phyloP scores from a whole-genome alignment of 1,140 invertebrate species.

The Drosophila sucinea region DNA sequence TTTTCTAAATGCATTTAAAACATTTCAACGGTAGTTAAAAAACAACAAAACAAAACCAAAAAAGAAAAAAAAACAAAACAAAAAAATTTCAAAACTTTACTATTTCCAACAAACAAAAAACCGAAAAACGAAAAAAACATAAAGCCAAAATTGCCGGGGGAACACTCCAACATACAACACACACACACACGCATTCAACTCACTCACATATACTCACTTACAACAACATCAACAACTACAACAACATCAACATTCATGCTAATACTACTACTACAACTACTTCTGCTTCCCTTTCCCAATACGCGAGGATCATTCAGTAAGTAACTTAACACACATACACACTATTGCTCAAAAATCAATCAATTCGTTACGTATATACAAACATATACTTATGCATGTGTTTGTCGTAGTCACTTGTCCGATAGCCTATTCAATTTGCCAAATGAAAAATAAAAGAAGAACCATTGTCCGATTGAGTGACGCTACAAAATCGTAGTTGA shows the following conservation, averaged over 20 bases:
- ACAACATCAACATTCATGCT: neutral
- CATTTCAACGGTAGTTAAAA: conserved; percentile 71
- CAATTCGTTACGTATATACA: neutral
- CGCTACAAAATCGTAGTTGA: too few species aligned
- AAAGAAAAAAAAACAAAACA: conserved; percentile 38
- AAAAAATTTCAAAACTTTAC: conserved; percentile 71
- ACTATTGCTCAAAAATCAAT: conserved; percentile 43
- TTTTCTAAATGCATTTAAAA: conserved; percentile 82
- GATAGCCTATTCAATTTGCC: neutral
- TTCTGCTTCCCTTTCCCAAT: conserved; percentile 57
- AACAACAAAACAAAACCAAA: conserved; percentile 29
- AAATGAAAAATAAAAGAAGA: too few species aligned
- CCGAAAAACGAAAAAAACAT: conserved; percentile 40
- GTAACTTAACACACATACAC: neutral
- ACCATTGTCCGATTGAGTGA: neutral
- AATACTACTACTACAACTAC: conserved; percentile 1
- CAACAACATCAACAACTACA: neutral
- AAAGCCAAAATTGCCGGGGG: conserved; percentile 78
- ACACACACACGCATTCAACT: conserved; percentile 49
- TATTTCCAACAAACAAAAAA: conserved; percentile 59
- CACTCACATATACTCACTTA: conserved; percentile 42
- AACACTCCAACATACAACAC: conserved; percentile 46
- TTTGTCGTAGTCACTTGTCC: neutral
- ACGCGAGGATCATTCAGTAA: conserved; percentile 20
- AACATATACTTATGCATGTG: too few species aligned